Evolutionary conservation across 1,140 invertebrate species (phyloP), one percentile per base, ranked within the genome.

Genomic region (Drosophila nigromelanica): DNA sequence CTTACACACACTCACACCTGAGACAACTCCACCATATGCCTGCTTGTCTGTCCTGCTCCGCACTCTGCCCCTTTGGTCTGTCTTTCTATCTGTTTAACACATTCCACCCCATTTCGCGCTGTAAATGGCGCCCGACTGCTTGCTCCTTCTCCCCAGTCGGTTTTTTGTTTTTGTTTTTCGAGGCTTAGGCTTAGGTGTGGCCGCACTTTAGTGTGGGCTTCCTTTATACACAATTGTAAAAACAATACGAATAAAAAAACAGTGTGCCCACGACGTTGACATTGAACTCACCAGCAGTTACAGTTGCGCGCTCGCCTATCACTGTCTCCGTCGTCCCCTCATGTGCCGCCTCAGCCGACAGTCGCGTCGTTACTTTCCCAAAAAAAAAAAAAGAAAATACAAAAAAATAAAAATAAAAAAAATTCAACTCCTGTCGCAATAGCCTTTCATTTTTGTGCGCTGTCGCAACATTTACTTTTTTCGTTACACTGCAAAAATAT

Each of bases 11-110:
- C 58, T 52, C 80, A 79, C 82, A 87, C 83, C 82, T 87, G 83
- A 82, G 64, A 76, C 64, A 82, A 87, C 83, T 87, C 76, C 76
- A 76, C 82, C 82, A 86, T 86, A 86, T 87, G 78, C 62, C 71
- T 66, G 50, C 39, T 56, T 69, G 50, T 37, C 66, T 50, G 18
- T 33, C 50, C 50, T 54, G 18, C 56, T 30, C 43, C 15, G 37
- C 43, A 24, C 27, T 39, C 47, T 39, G 63, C 15, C 21, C n/a
- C 27, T 12, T 45, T 50, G 45, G 71, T 73, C 63, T 55, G 67
- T 56, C 63, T 78, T 68, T 69, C 63, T 80, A 79, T 76, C 64
- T 67, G 39, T 39, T 73, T 78, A 64, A 70, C 79, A 82, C 80
- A 82, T 82, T 82, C 80, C 80, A 82, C 81, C 81, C 82, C 81